Conservation (phyloP, 2,797 vertebrate species). For the Halcyon chelicuti region DNA sequence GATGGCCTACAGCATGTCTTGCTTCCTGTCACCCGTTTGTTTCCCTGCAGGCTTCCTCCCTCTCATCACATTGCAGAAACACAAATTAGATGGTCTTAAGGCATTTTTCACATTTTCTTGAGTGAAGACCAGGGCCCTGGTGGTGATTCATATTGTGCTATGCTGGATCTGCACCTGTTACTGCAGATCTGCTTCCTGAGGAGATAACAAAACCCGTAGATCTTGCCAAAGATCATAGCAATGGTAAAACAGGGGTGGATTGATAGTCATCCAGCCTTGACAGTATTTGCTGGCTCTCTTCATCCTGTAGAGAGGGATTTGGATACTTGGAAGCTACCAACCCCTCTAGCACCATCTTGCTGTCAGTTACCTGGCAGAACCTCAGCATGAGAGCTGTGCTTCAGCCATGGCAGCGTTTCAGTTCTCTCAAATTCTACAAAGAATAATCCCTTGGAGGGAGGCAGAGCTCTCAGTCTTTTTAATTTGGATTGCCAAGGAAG, state of each 20-base stretch:
- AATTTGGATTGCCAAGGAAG: background rate
- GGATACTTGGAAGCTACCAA: background rate
- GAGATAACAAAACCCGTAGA: background rate
- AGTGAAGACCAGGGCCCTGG: background rate
- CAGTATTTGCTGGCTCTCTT: background rate
- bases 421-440: background rate
- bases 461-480: background rate
- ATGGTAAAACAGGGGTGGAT: background rate
- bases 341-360: background rate
- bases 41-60: background rate
- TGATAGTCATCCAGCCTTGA: background rate
- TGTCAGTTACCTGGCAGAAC: background rate
- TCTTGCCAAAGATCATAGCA: background rate
- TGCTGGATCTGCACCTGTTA: background rate
- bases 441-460: background rate
- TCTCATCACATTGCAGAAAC: background rate
- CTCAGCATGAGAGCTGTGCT: background rate
- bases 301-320: background rate
- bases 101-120: background rate
- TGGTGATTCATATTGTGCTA: background rate
- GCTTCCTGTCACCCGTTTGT: background rate
- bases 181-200: background rate
- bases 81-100: background rate
- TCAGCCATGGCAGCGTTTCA: background rate
- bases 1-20: background rate